Evolutionary conservation across 2,113 vertebrate species (phyloP).

Genomic region (Corythornis cristatus): DNA sequence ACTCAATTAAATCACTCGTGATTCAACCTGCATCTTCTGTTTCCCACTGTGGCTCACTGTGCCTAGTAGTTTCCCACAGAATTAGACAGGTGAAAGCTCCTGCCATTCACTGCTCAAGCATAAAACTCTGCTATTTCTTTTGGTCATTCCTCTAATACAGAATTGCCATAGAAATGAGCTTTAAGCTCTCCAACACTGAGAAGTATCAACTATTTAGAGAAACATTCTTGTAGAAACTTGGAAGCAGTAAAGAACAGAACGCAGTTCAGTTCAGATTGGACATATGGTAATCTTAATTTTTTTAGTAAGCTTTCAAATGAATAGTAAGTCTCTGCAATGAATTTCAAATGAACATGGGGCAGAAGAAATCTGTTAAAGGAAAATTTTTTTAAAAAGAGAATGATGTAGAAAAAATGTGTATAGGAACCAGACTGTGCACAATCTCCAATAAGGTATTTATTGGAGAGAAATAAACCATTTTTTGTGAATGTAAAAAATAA

Average conservation of each 20-base stretch:
- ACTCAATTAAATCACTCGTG: not conserved
- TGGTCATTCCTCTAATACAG: not conserved
- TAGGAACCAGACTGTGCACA: not conserved
- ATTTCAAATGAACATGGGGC: not conserved
- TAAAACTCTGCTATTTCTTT: not conserved
- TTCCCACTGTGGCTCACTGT: not conserved
- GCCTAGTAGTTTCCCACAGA: not conserved
- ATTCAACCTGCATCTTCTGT: not conserved
- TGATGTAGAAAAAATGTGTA: not conserved
- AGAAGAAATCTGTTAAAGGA: not conserved
- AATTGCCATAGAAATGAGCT: not conserved
- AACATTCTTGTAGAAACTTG: not conserved
- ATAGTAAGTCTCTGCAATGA: not conserved
- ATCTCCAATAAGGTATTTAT: not conserved
- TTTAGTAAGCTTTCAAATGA: not conserved
- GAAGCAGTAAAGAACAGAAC: not conserved
- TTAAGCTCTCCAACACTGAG: not conserved
- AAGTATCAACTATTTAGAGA: not conserved
- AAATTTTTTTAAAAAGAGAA: not conserved
- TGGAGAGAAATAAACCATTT: not conserved
- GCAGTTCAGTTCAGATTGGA: not conserved
- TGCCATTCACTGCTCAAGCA: not conserved
- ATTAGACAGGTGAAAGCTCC: not conserved
- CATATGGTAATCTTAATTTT: not conserved
- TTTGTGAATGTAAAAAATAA: not conserved